Conservation (phyloP, 2,888 invertebrate species). For the Harpalus rubripes region DNA sequence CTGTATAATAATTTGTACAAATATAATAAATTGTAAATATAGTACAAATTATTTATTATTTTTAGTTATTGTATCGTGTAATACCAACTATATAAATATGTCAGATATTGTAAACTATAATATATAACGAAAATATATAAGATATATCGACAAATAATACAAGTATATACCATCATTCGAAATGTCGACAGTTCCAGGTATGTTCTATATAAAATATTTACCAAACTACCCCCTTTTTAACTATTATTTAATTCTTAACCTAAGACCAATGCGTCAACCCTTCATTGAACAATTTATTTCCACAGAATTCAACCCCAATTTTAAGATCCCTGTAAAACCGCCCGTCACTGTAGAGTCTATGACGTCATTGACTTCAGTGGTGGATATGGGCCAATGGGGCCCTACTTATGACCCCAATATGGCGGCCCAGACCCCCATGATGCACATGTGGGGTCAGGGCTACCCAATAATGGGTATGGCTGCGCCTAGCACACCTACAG, state of each 20-base stretch:
- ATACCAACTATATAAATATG: background rate
- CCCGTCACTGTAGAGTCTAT: background rate
- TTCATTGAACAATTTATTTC: background rate
- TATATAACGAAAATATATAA: background rate
- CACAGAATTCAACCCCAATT: constrained; percentile 53
- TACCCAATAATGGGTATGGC: background rate
- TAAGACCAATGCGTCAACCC: constrained; percentile 15
- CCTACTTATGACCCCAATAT: constrained; percentile 26
- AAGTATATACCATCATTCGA: background rate
- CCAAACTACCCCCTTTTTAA: background rate
- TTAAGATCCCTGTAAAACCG: constrained; percentile 48
- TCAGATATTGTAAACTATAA: constrained; percentile 7
- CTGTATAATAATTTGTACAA: background rate
- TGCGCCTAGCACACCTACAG: constrained; percentile 37
- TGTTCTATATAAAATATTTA: background rate
- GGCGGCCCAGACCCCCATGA: constrained; percentile 38
- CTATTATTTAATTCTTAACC: constrained; percentile 10
- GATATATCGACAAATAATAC: background rate
- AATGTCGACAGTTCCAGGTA: constrained; percentile 22
- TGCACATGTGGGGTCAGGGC: constrained; percentile 41
- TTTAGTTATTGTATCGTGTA: background rate
- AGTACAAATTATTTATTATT: background rate
- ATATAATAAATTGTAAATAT: background rate
- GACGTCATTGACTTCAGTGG: constrained; percentile 28
- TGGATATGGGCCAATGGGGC: constrained; percentile 45